A percentile compares a stretch with the other conserved stretches of the same genome.
phyloP scores from a whole-genome alignment of 2,113 vertebrate genomes.

The Corydoras sp. region DNA sequence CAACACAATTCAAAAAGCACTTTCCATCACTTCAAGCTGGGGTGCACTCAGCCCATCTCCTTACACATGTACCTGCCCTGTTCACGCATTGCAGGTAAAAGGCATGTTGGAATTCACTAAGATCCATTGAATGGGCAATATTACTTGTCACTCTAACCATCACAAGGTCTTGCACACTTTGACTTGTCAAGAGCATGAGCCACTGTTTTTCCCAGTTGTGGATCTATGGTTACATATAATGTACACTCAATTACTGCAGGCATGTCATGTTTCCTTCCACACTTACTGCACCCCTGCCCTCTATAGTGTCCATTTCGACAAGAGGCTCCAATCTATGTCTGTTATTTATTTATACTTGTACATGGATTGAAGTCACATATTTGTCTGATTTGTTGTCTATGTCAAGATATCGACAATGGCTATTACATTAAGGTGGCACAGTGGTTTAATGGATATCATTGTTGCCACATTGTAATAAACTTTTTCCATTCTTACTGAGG shows the following conservation, averaged over 20 bases:
- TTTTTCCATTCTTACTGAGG: too few species aligned
- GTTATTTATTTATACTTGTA: too few species aligned
- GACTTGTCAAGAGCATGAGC: not conserved
- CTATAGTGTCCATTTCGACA: not conserved
- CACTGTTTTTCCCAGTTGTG: conserved; percentile 11
- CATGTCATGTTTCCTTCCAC: not conserved
- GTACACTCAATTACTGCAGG: conserved; percentile 16
- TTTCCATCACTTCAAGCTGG: not conserved
- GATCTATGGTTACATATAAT: conserved; percentile 5
- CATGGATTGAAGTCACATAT: too few species aligned
- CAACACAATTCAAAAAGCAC: not conserved
- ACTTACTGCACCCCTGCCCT: not conserved
- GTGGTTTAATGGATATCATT: too few species aligned
- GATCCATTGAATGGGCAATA: conserved; percentile 9
- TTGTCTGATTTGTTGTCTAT: too few species aligned
- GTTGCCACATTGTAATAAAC: too few species aligned
- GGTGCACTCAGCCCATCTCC: not conserved
- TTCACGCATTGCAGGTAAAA: conserved; percentile 9
- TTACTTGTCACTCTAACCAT: not conserved
- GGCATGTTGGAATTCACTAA: conserved; percentile 14
- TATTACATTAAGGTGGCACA: too few species aligned
- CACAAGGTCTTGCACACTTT: not conserved
- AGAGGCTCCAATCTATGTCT: too few species aligned
- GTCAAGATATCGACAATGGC: too few species aligned
- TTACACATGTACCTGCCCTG: not conserved